These are phyloP conservation scores for Serripes groenlandicus DNA, from an alignment of 2,888 invertebrate species.

Conservation along the genomic window DNA sequence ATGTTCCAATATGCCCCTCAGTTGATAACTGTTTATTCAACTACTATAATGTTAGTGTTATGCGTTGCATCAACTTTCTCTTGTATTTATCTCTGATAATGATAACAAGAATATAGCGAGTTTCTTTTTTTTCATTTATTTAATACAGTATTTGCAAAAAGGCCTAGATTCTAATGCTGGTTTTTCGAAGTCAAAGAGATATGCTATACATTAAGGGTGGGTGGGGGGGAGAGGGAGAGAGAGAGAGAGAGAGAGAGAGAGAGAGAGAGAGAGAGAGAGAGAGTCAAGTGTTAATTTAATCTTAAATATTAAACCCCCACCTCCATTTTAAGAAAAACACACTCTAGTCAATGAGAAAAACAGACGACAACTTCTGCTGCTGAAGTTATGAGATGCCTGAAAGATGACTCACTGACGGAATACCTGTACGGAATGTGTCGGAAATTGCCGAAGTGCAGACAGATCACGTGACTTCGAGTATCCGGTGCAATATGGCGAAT, in stretches of 20 bases:
- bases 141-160: too few relatives aligned
- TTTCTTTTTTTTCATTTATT: too few relatives aligned
- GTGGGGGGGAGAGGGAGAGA: neutral
- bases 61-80: too few relatives aligned
- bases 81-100: too few relatives aligned
- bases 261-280: neutral
- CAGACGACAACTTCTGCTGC: constrained; percentile 17
- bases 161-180: too few relatives aligned
- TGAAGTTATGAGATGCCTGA: neutral
- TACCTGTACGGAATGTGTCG: constrained; percentile 27
- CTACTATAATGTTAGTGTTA: too few relatives aligned
- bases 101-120: too few relatives aligned
- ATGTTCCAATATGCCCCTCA: too few relatives aligned
- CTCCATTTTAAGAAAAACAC: neutral
- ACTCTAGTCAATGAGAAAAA: constrained; percentile 16
- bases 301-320: neutral
- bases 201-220: too few relatives aligned
- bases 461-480: constrained; percentile 62
- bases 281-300: too few relatives aligned
- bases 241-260: neutral
- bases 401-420: constrained; percentile 6
- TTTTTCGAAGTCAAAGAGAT: too few relatives aligned
- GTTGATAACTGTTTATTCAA: too few relatives aligned
- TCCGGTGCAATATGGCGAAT: constrained; percentile 68
- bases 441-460: constrained; percentile 23